A percentile compares a stretch with the other conserved stretches of the same genome.
Conservation (phyloP, 2,888 invertebrate species). For the Bombyx huttoni region DNA sequence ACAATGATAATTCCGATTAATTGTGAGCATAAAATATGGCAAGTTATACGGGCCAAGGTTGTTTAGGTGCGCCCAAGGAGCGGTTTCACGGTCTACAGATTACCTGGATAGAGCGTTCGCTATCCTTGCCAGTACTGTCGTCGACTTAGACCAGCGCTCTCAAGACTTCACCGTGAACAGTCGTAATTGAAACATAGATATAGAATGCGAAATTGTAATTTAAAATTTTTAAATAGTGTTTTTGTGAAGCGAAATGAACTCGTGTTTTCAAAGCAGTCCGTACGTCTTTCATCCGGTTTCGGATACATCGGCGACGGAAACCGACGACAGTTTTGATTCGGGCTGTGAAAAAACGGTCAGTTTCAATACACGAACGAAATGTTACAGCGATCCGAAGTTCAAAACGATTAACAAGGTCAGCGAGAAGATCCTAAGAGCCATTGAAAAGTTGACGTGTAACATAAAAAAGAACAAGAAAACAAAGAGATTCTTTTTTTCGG, state of each 20-base stretch:
- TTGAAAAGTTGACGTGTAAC: constrained; percentile 58
- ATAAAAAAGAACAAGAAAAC: constrained; percentile 38
- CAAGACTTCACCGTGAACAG: constrained; percentile 32
- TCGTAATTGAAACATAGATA: constrained; percentile 14
- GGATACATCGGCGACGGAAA: constrained; percentile 59
- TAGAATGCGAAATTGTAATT: neutral
- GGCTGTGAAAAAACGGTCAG: constrained; percentile 49
- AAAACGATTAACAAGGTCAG: constrained; percentile 67
- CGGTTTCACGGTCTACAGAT: constrained; percentile 38
- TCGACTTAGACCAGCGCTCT: constrained; percentile 38
- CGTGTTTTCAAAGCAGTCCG: constrained; percentile 50
- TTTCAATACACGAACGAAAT: constrained; percentile 46
- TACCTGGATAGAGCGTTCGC: constrained; percentile 29
- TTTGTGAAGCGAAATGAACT: constrained; percentile 34
- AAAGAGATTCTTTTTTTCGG: neutral
- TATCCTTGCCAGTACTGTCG: constrained; percentile 41
- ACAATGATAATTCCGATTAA: constrained; percentile 24
- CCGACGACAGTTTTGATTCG: constrained; percentile 54
- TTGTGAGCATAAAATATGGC: constrained; percentile 18
- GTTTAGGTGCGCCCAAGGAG: constrained; percentile 44
- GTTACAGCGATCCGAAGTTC: constrained; percentile 58
- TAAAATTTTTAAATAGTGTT: constrained; percentile 5
- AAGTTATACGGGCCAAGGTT: constrained; percentile 50
- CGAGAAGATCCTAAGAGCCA: constrained; percentile 57
- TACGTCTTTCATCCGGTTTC: constrained; percentile 61